A percentile compares a stretch with the other conserved stretches of the same genome.
Conservation (phyloP, 2,797 vertebrate species). For the Sebastes itinus region DNA sequence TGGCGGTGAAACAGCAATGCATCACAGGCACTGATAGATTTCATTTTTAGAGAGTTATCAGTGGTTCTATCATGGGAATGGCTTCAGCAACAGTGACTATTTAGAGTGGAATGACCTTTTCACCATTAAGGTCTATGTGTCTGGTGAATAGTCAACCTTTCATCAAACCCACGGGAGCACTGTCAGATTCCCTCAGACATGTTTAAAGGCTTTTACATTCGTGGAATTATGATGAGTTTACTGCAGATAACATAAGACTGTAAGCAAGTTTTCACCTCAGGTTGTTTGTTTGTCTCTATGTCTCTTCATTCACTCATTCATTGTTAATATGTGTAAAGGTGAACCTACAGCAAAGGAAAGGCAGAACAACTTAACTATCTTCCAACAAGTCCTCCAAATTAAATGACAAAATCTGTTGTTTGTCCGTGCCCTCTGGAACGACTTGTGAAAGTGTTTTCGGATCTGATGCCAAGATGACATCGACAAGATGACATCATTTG, state of each 20-base stretch:
- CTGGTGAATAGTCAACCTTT: slow-evolving; percentile 72
- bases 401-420: neutral
- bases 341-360: neutral
- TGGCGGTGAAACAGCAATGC: slow-evolving; percentile 64
- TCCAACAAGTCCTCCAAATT: neutral
- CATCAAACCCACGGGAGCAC: slow-evolving; percentile 42
- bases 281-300: neutral
- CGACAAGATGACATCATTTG: neutral
- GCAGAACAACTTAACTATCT: neutral
- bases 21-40: slow-evolving; percentile 68
- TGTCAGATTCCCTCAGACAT: slow-evolving; percentile 36
- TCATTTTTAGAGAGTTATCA: slow-evolving; percentile 70
- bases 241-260: neutral
- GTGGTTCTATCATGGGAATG: slow-evolving; percentile 65
- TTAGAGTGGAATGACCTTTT: slow-evolving; percentile 72
- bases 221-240: slow-evolving; percentile 46
- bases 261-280: neutral
- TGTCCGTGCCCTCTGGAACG: neutral
- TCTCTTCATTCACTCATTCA: neutral
- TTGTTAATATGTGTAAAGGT: neutral
- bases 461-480: neutral
- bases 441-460: neutral
- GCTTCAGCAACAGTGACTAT: slow-evolving; percentile 58
- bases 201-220: slow-evolving; percentile 36
- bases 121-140: slow-evolving; percentile 54